Evolutionary conservation across 2,113 vertebrate species (phyloP).

Genomic region (Trichechus manatus): DNA sequence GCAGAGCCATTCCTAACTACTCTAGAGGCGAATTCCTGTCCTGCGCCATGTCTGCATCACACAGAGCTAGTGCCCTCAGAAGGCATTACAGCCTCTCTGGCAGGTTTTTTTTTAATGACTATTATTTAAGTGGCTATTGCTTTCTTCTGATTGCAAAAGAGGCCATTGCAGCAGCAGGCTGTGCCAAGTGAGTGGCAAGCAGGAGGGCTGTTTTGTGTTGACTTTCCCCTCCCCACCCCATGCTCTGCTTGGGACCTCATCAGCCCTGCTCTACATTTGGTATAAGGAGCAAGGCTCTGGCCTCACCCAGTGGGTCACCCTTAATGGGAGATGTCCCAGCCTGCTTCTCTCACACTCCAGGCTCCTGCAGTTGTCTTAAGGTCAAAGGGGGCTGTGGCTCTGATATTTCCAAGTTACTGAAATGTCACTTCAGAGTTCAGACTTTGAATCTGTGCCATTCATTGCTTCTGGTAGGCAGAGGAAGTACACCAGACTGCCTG

Average conservation of each 20-base stretch:
- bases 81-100: rapidly evolving
- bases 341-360: background rate
- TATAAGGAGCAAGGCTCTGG: background rate
- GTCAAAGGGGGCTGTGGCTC: background rate
- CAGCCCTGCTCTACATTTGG: background rate
- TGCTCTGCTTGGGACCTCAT: background rate
- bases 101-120: background rate
- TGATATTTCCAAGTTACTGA: background rate
- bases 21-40: background rate
- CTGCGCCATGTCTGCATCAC: background rate
- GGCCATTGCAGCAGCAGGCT: background rate
- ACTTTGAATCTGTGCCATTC: background rate
- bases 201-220: background rate
- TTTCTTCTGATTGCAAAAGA: background rate
- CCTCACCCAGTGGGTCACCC: rapidly evolving
- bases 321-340: background rate
- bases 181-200: background rate
- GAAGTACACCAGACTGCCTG: background rate
- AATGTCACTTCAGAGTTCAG: background rate
- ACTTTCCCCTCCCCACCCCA: background rate
- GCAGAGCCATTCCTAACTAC: background rate
- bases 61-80: background rate
- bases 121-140: background rate
- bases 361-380: background rate
- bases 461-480: background rate